phyloP scores from a whole-genome alignment of 1,140 invertebrate species.

The Thaumetopoea pityocampa region DNA sequence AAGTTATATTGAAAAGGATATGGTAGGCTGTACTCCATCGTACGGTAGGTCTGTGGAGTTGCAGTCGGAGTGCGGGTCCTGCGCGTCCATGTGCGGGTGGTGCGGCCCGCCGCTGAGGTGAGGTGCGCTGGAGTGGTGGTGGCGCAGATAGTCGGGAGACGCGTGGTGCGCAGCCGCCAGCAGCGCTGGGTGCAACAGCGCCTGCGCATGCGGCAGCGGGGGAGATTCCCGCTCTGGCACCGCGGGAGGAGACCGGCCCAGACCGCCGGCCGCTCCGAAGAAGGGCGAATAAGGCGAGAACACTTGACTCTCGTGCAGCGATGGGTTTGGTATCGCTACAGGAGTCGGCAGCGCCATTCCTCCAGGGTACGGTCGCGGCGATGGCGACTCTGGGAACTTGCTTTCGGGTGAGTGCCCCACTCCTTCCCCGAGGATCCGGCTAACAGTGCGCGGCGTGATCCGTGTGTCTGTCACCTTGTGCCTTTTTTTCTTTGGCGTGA shows the following conservation, averaged over 20 bases:
- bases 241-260: constrained; percentile 77
- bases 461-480: constrained; percentile 98
- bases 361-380: constrained; percentile 85
- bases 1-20: constrained; percentile 88
- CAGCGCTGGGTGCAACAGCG: constrained; percentile 86
- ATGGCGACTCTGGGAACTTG: constrained; percentile 78
- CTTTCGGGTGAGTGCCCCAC: constrained; percentile 80
- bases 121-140: constrained; percentile 59
- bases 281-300: constrained; percentile 94
- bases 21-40: constrained; percentile 94
- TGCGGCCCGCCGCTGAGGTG: constrained; percentile 69
- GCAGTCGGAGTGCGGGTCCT: constrained; percentile 90
- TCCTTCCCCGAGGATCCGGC: constrained; percentile 88
- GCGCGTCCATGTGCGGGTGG: constrained; percentile 84
- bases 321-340: constrained; percentile 97
- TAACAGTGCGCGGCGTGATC: constrained; percentile 93
- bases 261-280: constrained; percentile 79
- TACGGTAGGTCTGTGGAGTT: constrained; percentile 91
- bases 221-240: constrained; percentile 86
- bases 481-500: constrained; percentile 95
- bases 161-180: constrained; percentile 86
- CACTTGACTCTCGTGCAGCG: constrained; percentile 95
- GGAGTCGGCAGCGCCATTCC: constrained; percentile 93
- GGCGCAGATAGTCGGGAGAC: constrained; percentile 82
- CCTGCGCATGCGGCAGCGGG: constrained; percentile 86